Evolutionary conservation across 2,888 invertebrate genomes (phyloP).

Genomic region (Sipha maydis): DNA sequence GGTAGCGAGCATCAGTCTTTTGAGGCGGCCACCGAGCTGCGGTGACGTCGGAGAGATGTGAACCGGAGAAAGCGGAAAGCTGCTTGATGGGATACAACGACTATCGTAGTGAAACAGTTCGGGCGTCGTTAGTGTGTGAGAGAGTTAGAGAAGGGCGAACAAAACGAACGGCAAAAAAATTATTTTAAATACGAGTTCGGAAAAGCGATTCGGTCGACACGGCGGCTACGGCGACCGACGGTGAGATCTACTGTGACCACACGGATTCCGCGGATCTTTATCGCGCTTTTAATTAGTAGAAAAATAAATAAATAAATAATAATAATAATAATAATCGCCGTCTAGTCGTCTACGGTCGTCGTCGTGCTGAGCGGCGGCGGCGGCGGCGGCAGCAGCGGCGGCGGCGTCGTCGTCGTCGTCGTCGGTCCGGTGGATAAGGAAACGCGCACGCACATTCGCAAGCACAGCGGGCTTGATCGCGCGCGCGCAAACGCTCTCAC

Average conservation of each 20-base stretch:
- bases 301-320: conserved; percentile 9
- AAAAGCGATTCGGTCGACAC: not conserved
- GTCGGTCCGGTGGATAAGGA: conserved; percentile 22
- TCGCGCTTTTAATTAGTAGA: not conserved
- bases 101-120: too few species aligned
- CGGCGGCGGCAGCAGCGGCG: conserved; percentile 7
- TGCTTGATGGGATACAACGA: not conserved
- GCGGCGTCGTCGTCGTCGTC: not conserved
- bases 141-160: not conserved
- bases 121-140: not conserved
- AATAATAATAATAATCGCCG: conserved; percentile 39
- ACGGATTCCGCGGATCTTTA: conserved; percentile 1
- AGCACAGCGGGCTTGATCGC: not conserved
- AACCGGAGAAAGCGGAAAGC: not conserved
- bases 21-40: conserved; percentile 1
- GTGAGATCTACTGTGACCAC: not conserved
- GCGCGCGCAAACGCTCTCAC: not conserved
- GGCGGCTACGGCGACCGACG: not conserved
- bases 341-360: conserved; percentile 21
- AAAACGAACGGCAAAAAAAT: not conserved
- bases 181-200: not conserved
- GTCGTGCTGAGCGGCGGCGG: conserved; percentile 20
- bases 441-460: not conserved
- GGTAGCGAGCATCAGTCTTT: conserved; percentile 1
- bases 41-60: not conserved